phyloP scores from a whole-genome alignment of 2,113 vertebrate species.

The Forbesichthys papilliferus region DNA sequence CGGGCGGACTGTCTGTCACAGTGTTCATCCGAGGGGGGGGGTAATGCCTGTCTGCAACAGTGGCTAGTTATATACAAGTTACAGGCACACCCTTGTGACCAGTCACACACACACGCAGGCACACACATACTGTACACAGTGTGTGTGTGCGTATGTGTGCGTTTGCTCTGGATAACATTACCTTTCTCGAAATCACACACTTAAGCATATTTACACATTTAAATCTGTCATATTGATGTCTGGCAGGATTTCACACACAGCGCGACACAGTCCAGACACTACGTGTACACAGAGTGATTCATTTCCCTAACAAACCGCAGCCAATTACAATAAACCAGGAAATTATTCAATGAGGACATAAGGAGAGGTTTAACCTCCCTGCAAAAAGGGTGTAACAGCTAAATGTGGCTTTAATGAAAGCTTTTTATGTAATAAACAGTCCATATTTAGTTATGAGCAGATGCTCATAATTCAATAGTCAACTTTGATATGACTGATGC shows the following conservation, averaged over 20 bases:
- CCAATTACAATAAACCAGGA: slow-evolving; percentile 19
- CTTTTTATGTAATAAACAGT: too few species aligned
- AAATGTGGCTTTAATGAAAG: too few species aligned
- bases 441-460: too few species aligned
- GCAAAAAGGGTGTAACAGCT: too few species aligned
- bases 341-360: slow-evolving; percentile 9
- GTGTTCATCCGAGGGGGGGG: too few species aligned
- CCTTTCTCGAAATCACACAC: too few species aligned
- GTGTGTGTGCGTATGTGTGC: too few species aligned
- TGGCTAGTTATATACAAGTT: background rate
- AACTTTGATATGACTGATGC: too few species aligned
- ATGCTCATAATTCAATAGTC: too few species aligned
- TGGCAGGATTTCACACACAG: slow-evolving; percentile 32
- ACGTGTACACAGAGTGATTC: slow-evolving; percentile 32
- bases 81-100: background rate
- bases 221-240: slow-evolving; percentile 1
- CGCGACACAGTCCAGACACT: background rate
- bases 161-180: too few species aligned
- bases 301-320: background rate
- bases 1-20: too few species aligned
- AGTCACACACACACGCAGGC: background rate
- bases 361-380: background rate
- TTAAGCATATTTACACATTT: too few species aligned
- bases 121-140: background rate
- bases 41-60: background rate